phyloP scores from a whole-genome alignment of 2,888 invertebrate species.

The Ctenicera cuprea region DNA sequence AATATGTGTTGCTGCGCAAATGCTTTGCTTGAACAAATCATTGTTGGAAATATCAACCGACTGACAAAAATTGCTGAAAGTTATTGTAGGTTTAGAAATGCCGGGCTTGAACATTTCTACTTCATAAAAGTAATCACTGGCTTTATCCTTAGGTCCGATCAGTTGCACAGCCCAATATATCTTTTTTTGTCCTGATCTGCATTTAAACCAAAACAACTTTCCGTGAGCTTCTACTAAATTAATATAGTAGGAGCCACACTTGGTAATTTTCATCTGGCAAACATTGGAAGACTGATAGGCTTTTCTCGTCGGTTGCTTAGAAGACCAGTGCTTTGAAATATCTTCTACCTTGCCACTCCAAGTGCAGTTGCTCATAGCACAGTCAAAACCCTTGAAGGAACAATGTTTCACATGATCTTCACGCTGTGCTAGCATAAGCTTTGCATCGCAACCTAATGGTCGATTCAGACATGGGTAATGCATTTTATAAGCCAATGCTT shows the following conservation, averaged over 20 bases:
- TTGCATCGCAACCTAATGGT: slow-evolving; percentile 54
- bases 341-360: slow-evolving; percentile 59
- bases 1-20: slow-evolving; percentile 51
- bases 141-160: slow-evolving; percentile 55
- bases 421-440: slow-evolving; percentile 54
- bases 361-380: slow-evolving; percentile 58
- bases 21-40: slow-evolving; percentile 49
- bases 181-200: slow-evolving; percentile 54
- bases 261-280: slow-evolving; percentile 58
- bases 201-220: slow-evolving; percentile 61
- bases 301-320: too few relatives aligned
- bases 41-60: slow-evolving; percentile 55
- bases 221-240: slow-evolving; percentile 59
- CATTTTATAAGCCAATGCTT: slow-evolving; percentile 60
- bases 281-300: slow-evolving; percentile 50
- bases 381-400: slow-evolving; percentile 56
- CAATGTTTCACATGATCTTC: slow-evolving; percentile 58
- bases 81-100: slow-evolving; percentile 49
- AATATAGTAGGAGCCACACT: slow-evolving; percentile 57
- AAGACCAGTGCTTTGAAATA: slow-evolving; percentile 56
- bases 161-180: slow-evolving; percentile 60
- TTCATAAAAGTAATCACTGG: slow-evolving; percentile 59
- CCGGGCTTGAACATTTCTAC: slow-evolving; percentile 59
- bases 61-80: slow-evolving; percentile 59
- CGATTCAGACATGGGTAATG: slow-evolving; percentile 60